Evolutionary conservation across 2,113 vertebrate genomes (phyloP).

Genomic region (Heterotis niloticus): DNA sequence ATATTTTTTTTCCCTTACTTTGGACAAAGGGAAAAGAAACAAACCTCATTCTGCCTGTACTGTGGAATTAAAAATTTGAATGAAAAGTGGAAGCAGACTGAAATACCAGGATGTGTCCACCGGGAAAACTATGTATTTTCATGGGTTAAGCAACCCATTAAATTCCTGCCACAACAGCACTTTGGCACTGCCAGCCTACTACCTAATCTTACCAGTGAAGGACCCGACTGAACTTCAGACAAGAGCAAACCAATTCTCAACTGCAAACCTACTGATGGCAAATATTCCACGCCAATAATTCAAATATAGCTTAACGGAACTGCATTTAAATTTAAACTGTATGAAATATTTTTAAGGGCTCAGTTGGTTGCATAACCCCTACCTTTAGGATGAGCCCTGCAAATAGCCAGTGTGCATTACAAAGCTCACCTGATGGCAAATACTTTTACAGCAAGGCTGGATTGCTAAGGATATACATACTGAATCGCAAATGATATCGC

Average conservation of each 20-base stretch:
- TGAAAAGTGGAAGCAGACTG: constrained; percentile 8
- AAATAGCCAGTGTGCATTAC: constrained; percentile 2
- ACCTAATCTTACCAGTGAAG: not conserved
- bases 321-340: constrained; percentile 7
- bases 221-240: not conserved
- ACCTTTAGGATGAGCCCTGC: constrained; percentile 14
- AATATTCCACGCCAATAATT: too few relatives aligned
- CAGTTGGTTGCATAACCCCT: not conserved
- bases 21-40: not conserved
- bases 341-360: not conserved
- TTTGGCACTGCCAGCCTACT: constrained; percentile 10
- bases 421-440: not conserved
- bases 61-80: not conserved
- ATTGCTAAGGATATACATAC: not conserved
- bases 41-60: not conserved
- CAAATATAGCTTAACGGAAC: not conserved
- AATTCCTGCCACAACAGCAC: not conserved
- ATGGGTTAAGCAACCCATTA: not conserved
- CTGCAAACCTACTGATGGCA: not conserved
- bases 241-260: not conserved
- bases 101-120: not conserved
- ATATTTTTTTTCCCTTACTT: constrained; percentile 12
- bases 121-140: not conserved
- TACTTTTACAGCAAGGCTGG: not conserved
- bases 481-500: not conserved